A percentile compares a stretch with the other conserved stretches of the same genome.
phyloP scores from a whole-genome alignment of 2,888 invertebrate species.

The Apocheima hispidaria region DNA sequence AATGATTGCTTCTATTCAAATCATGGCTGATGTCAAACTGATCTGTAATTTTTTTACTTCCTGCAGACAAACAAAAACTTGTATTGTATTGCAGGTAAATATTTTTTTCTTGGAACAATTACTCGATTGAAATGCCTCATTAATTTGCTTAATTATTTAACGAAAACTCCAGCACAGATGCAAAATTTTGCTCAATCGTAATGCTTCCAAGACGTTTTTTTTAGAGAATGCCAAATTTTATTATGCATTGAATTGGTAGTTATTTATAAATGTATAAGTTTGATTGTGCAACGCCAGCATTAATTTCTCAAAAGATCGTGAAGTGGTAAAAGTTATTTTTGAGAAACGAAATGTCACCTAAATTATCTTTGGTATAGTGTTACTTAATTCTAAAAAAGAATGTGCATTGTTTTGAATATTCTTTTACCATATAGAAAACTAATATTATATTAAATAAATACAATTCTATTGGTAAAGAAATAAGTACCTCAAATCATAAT shows the following conservation, averaged over 20 bases:
- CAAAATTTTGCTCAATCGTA: conserved; percentile 44
- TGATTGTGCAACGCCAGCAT: conserved; percentile 28
- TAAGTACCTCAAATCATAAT: conserved; percentile 15
- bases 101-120: not conserved
- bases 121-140: not conserved
- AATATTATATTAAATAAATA: conserved; percentile 13
- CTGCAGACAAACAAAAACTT: conserved; percentile 39
- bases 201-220: conserved; percentile 44
- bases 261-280: no score
- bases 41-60: conserved; percentile 50
- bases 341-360: not conserved
- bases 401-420: conserved; percentile 21
- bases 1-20: conserved; percentile 54
- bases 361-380: not conserved
- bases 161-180: conserved; percentile 9
- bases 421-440: not conserved
- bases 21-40: conserved; percentile 34
- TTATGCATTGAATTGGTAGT: conserved; percentile 29
- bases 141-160: not conserved
- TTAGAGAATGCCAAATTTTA: conserved; percentile 47
- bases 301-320: conserved; percentile 22
- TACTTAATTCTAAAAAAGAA: not conserved
- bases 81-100: no score
- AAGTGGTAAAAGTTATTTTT: conserved; percentile 6
- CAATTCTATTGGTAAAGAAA: conserved; percentile 14